Percentiles rank a stretch among this genome's conserved stretches.
Conservation (phyloP, 2,113 vertebrate genomes). For the Spea bombifrons region DNA sequence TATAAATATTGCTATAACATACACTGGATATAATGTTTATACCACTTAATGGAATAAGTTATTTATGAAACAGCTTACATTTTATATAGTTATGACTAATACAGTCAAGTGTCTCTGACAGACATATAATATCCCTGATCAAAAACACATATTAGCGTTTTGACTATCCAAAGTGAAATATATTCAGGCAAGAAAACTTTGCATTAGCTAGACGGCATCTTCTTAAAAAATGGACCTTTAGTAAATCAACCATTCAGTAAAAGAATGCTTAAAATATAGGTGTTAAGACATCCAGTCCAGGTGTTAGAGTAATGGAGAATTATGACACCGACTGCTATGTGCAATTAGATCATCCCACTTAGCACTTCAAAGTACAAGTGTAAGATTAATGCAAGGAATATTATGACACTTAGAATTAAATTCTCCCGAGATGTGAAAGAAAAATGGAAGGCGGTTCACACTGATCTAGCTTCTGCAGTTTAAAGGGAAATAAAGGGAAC, state of each 20-base stretch:
- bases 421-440: slow-evolving; percentile 22
- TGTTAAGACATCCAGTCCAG: slow-evolving; percentile 25
- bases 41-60: no score
- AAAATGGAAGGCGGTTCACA: slow-evolving; percentile 13
- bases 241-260: slow-evolving; percentile 7
- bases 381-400: slow-evolving; percentile 42
- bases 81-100: no score
- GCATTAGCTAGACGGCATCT: not conserved
- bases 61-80: no score
- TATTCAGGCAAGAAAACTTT: not conserved
- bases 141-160: not conserved
- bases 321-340: slow-evolving; percentile 38
- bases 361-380: slow-evolving; percentile 38
- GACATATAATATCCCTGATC: not conserved
- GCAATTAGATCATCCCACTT: slow-evolving; percentile 37
- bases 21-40: no score
- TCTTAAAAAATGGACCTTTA: not conserved
- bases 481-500: not conserved
- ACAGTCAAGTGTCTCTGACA: not conserved
- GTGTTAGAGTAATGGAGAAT: slow-evolving; percentile 30
- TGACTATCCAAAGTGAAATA: not conserved
- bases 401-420: slow-evolving; percentile 36
- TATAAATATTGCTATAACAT: no score
- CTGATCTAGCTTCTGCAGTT: not conserved
- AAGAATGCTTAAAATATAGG: slow-evolving; percentile 11